phyloP scores from a whole-genome alignment of 2,113 vertebrate genomes.

The Garra rufa region DNA sequence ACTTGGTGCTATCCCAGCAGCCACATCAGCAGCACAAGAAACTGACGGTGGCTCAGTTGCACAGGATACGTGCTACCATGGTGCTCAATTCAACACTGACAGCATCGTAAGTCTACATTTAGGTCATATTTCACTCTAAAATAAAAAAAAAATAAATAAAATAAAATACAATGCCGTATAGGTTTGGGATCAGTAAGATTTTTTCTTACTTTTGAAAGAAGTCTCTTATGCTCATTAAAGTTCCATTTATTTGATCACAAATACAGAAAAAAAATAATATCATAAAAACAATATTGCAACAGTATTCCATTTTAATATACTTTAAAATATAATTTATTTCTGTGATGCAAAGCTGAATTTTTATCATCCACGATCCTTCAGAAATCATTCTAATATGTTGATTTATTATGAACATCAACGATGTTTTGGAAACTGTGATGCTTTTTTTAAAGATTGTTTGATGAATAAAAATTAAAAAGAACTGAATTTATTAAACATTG shows the following conservation, averaged over 20 bases:
- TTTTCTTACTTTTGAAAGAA: not conserved
- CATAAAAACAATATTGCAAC: too few species aligned
- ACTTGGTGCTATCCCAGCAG: conserved; percentile 42
- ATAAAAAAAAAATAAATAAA: not conserved
- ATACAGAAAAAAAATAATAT: not conserved
- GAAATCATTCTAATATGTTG: too few species aligned
- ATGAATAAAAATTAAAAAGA: too few species aligned
- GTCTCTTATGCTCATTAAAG: not conserved
- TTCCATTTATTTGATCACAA: not conserved
- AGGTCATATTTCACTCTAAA: not conserved
- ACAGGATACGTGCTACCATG: conserved; percentile 89
- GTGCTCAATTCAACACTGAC: conserved; percentile 96
- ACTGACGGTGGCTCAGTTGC: conserved; percentile 90
- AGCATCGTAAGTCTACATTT: conserved; percentile 85
- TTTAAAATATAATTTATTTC: not conserved
- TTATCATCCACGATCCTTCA: too few species aligned
- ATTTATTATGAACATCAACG: too few species aligned
- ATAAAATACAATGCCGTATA: not conserved
- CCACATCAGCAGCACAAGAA: conserved; percentile 82
- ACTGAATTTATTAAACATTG: too few species aligned
- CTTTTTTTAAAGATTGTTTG: too few species aligned
- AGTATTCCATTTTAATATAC: not conserved
- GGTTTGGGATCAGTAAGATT: not conserved
- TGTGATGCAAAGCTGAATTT: not conserved
- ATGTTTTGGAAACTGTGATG: too few species aligned